phyloP scores from a whole-genome alignment of 2,113 vertebrate genomes.

The Oncorhynchus mykiss region DNA sequence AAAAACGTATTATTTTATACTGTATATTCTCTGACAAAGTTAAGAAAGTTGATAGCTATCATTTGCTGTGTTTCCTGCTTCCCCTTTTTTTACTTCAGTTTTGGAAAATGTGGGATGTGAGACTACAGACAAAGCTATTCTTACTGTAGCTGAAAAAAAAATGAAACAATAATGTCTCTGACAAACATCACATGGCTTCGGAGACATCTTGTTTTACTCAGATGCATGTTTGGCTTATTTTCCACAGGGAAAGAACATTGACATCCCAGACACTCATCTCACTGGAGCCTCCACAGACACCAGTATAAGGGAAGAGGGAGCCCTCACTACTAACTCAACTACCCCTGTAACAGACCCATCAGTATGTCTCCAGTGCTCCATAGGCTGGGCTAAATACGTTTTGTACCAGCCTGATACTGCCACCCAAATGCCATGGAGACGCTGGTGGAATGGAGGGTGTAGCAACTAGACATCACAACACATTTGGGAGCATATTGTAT shows the following conservation, averaged over 20 bases:
- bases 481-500: neutral
- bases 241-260: constrained; percentile 64
- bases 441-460: neutral
- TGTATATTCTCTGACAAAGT: too few species aligned
- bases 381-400: neutral
- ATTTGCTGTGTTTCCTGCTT: neutral
- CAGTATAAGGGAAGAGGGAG: constrained; percentile 18
- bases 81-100: neutral
- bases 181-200: too few species aligned
- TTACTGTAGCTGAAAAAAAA: neutral
- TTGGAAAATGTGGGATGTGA: neutral
- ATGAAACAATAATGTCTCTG: neutral
- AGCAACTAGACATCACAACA: neutral
- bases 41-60: too few species aligned
- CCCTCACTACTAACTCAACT: neutral
- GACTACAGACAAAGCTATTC: neutral
- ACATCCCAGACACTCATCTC: constrained; percentile 67
- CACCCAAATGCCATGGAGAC: neutral
- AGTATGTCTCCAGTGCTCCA: neutral
- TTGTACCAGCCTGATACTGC: neutral
- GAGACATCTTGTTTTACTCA: too few species aligned
- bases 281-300: constrained; percentile 24
- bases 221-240: neutral
- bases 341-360: neutral
- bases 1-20: too few species aligned